These are phyloP conservation scores for Epizoanthus fatuus DNA, from an alignment of 92 coral and sea anemone species.

Conservation along the genomic window DNA sequence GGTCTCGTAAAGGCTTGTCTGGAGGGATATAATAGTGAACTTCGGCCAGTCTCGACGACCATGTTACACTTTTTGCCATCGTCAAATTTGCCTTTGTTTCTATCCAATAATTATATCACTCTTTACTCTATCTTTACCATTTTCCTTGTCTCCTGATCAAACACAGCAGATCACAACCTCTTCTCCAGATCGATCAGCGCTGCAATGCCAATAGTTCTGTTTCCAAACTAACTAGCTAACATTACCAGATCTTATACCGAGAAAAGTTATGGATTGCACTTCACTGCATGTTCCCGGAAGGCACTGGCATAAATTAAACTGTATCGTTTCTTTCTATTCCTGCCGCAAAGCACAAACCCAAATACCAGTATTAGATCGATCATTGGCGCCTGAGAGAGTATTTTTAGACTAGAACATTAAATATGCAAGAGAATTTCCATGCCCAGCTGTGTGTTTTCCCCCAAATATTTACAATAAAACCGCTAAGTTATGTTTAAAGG, in stretches of 20 bases:
- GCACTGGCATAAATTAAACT: background rate
- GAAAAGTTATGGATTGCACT: background rate
- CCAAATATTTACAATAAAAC: background rate
- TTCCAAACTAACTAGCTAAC: too few species aligned
- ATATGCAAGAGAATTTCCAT: background rate
- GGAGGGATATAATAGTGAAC: slow-evolving; percentile 27
- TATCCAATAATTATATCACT: too few species aligned
- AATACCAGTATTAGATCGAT: background rate
- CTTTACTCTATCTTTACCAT: background rate
- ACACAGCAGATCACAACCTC: background rate
- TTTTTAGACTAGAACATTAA: slow-evolving; percentile 7
- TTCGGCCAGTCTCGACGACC: slow-evolving; percentile 18
- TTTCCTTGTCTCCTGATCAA: background rate
- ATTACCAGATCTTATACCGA: too few species aligned
- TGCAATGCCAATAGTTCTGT: too few species aligned
- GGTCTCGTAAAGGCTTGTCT: slow-evolving; percentile 20
- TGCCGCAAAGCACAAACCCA: background rate
- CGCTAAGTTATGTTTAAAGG: background rate
- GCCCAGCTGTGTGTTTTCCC: slow-evolving; percentile 8
- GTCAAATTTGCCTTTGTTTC: background rate
- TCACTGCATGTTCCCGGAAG: background rate
- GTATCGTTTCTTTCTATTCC: background rate
- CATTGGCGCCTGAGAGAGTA: background rate
- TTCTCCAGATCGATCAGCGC: background rate
- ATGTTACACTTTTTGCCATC: slow-evolving; percentile 1